Percentiles rank a stretch among this genome's conserved stretches.
Conservation (phyloP, 2,797 vertebrate genomes). For the Pseudomugil gertrudae region DNA sequence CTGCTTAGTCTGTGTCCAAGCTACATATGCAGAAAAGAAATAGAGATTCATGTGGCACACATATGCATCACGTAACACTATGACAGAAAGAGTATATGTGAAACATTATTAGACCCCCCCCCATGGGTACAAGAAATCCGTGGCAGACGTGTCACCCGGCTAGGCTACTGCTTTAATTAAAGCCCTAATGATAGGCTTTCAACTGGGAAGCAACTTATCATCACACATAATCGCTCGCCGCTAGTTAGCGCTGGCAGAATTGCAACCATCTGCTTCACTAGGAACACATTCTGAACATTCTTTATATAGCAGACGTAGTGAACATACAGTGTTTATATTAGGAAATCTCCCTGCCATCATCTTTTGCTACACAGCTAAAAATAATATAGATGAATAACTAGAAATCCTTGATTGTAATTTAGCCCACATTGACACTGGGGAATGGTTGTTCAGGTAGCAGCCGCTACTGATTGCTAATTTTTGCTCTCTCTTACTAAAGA, state of each 20-base stretch:
- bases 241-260: constrained; percentile 74
- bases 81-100: constrained; percentile 52
- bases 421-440: background rate
- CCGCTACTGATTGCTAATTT: background rate
- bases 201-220: constrained; percentile 75
- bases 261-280: constrained; percentile 76
- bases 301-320: constrained; percentile 51
- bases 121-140: constrained; percentile 57
- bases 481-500: background rate
- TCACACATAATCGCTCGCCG: constrained; percentile 73
- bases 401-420: constrained; percentile 5
- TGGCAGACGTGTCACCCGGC: constrained; percentile 68
- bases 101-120: constrained; percentile 11
- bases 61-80: constrained; percentile 68
- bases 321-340: constrained; percentile 58
- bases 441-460: background rate
- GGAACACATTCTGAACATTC: constrained; percentile 73
- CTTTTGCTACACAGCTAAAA: constrained; percentile 36
- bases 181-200: constrained; percentile 77
- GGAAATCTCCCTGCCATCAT: constrained; percentile 8
- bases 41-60: constrained; percentile 69
- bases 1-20: constrained; percentile 35
- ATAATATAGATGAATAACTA: constrained; percentile 15
- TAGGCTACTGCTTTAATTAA: constrained; percentile 77
- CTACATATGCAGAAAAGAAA: constrained; percentile 63